Evolutionary conservation across 2,113 vertebrate genomes (phyloP).

Genomic region (Noctilio leporinus): DNA sequence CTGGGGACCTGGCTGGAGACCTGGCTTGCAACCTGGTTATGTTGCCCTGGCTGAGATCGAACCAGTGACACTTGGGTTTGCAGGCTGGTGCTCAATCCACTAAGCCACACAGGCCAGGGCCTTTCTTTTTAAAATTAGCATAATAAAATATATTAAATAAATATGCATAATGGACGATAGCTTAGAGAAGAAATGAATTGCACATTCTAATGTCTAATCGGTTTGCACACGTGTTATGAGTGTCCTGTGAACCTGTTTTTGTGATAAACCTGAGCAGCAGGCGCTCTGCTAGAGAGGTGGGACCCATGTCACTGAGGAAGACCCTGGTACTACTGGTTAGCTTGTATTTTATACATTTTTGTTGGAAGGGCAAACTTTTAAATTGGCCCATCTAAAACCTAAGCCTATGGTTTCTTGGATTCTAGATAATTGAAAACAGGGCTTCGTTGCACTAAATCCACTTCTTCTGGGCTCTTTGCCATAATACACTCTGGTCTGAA

Average conservation of each 20-base stretch:
- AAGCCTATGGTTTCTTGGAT: constrained; percentile 61
- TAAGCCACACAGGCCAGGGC: too few relatives aligned
- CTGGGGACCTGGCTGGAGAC: too few relatives aligned
- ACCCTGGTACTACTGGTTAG: neutral
- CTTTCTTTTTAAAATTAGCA: constrained; percentile 54
- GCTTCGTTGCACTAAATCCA: constrained; percentile 54
- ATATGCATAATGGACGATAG: constrained; percentile 36
- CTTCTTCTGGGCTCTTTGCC: constrained; percentile 40
- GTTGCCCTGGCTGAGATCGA: too few relatives aligned
- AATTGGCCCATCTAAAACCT: constrained; percentile 61
- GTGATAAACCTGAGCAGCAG: neutral
- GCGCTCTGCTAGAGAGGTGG: neutral
- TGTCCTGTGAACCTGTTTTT: neutral
- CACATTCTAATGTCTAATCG: constrained; percentile 26
- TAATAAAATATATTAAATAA: constrained; percentile 58
- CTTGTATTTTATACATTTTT: constrained; percentile 61
- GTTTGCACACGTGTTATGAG: constrained; percentile 43
- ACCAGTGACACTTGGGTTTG: too few relatives aligned
- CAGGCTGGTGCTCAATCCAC: too few relatives aligned
- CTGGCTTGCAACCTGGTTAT: too few relatives aligned
- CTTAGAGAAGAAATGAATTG: constrained; percentile 46
- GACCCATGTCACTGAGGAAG: neutral
- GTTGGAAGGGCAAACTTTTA: constrained; percentile 63
- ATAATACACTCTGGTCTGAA: constrained; percentile 10
- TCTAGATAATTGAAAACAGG: constrained; percentile 70